Evolutionary conservation across 2,888 invertebrate species (phyloP).

Genomic region (Agrotis segetum): DNA sequence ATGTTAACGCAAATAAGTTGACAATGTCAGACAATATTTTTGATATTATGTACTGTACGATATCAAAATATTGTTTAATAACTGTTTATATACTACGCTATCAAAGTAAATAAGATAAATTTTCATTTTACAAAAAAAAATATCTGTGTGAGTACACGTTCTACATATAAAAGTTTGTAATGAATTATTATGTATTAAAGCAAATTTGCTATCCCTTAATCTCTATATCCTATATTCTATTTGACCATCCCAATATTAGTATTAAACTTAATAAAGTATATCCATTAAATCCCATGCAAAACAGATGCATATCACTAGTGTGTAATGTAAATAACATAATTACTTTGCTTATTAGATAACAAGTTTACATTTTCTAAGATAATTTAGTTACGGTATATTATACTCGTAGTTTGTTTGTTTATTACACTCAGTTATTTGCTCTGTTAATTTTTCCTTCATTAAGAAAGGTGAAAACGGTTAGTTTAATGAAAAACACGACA

Average conservation of each 20-base stretch:
- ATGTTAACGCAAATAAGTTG: neutral
- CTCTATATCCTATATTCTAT: too few species aligned
- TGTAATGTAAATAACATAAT: slow-evolving; percentile 1
- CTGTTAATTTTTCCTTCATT: neutral
- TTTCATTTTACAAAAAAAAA: too few species aligned
- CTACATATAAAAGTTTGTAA: too few species aligned
- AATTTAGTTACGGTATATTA: neutral
- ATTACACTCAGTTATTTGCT: slow-evolving; percentile 4
- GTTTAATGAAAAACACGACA: too few species aligned
- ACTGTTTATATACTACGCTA: too few species aligned
- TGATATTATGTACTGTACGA: neutral
- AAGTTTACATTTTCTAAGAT: neutral
- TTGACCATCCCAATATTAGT: too few species aligned
- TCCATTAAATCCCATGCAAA: neutral
- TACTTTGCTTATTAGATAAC: slow-evolving; percentile 7
- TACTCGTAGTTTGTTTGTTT: neutral
- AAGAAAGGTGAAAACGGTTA: neutral
- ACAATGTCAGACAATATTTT: neutral
- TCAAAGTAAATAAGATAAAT: too few species aligned
- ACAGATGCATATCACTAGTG: neutral
- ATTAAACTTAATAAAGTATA: too few species aligned
- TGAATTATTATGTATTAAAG: too few species aligned
- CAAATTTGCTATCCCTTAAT: too few species aligned
- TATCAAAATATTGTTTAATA: too few species aligned
- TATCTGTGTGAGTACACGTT: too few species aligned